phyloP scores from a whole-genome alignment of 2,888 invertebrate species.

The Acanthacorydalis orientalis region DNA sequence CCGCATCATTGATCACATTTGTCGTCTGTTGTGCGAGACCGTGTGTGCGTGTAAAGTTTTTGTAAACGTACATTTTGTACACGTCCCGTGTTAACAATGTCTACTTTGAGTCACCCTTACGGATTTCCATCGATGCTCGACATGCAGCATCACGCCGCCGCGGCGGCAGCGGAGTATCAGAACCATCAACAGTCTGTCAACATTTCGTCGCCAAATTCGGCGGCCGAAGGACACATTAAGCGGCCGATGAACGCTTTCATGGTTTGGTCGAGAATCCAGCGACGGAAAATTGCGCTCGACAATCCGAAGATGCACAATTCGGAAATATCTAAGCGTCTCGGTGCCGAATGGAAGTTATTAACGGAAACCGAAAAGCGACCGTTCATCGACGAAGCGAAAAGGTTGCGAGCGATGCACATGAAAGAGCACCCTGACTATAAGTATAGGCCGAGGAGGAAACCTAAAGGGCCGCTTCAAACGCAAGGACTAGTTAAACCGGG shows the following conservation, averaged over 20 bases:
- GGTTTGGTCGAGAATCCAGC: constrained; percentile 88
- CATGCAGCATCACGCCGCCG: constrained; percentile 5
- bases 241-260: constrained; percentile 97
- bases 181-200: not conserved
- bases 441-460: constrained; percentile 72
- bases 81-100: not conserved
- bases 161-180: not conserved
- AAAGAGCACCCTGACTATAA: constrained; percentile 86
- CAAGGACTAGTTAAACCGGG: constrained; percentile 13
- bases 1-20: too few relatives aligned
- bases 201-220: constrained; percentile 26
- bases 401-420: constrained; percentile 74
- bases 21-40: too few relatives aligned
- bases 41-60: too few relatives aligned
- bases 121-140: constrained; percentile 6
- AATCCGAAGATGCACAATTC: constrained; percentile 89
- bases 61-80: too few relatives aligned
- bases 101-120: constrained; percentile 5
- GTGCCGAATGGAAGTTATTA: constrained; percentile 85
- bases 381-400: constrained; percentile 89
- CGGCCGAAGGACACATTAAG: constrained; percentile 70
- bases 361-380: constrained; percentile 78
- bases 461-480: constrained; percentile 47
- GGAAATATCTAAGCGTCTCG: constrained; percentile 79
- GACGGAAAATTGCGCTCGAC: constrained; percentile 83